A percentile compares a stretch with the other conserved stretches of the same genome.
Conservation (phyloP, 92 coral and sea anemone genomes). For the Porites evermanni region DNA sequence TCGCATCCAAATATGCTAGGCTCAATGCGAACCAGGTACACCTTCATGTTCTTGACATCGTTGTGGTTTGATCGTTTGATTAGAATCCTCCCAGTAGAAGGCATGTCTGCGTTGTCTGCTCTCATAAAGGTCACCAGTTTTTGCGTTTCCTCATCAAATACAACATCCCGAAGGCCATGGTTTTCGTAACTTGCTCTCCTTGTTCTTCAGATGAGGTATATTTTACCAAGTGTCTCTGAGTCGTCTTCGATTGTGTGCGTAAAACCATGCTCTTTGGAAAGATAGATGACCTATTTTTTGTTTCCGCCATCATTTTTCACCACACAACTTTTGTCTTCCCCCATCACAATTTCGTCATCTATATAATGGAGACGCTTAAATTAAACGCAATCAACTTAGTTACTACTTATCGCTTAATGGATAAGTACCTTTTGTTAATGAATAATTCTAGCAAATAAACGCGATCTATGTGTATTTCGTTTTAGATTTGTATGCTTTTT, state of each 20-base stretch:
- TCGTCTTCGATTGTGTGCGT: constrained; percentile 14
- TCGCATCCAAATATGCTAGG: neutral
- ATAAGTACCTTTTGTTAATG: no score
- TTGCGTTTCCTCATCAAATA: constrained; percentile 11
- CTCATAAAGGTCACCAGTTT: neutral
- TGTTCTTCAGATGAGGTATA: neutral
- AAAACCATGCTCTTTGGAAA: neutral
- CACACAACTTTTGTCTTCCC: no score
- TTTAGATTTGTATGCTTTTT: no score
- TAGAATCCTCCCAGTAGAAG: constrained; percentile 5
- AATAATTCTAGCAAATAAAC: no score
- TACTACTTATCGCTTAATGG: no score
- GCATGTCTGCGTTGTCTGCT: neutral
- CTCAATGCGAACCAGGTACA: neutral
- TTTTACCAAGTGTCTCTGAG: neutral
- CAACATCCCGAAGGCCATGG: constrained; percentile 1
- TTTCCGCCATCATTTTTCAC: no score
- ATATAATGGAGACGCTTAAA: no score
- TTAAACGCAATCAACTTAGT: no score
- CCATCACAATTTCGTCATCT: no score
- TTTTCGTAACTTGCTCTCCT: neutral
- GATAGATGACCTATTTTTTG: no score
- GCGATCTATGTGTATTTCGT: no score
- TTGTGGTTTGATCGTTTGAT: neutral
- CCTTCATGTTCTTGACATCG: constrained; percentile 2